Percentiles rank a stretch among this genome's conserved stretches.
These are phyloP conservation scores for Stegodyphus mimosarum DNA, from an alignment of 1,140 invertebrate genomes.

Conservation along the genomic window DNA sequence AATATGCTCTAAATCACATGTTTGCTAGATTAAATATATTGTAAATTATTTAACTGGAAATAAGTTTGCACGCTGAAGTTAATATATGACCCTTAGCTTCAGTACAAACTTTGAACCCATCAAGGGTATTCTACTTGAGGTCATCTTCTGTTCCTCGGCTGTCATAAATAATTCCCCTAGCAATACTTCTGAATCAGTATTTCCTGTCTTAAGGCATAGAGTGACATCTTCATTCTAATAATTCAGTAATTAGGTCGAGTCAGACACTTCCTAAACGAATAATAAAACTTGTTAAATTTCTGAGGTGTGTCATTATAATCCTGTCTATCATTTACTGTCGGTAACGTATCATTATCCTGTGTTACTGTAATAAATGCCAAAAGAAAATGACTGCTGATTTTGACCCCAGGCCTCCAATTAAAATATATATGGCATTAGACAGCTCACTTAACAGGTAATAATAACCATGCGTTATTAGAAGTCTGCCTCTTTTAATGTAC, in stretches of 20 bases:
- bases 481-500: no score
- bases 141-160: no score
- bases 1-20: no score
- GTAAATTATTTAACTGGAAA: no score
- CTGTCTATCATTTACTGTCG: slow-evolving; percentile 11
- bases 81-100: no score
- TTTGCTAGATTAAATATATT: no score
- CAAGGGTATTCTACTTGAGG: no score
- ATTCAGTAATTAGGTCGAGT: slow-evolving; percentile 37
- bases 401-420: neutral
- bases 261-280: slow-evolving; percentile 25
- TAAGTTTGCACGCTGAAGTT: no score
- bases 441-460: neutral
- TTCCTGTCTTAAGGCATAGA: neutral
- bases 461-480: no score
- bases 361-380: neutral
- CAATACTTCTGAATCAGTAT: neutral
- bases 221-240: neutral
- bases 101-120: no score
- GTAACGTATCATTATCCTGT: slow-evolving; percentile 29
- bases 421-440: neutral
- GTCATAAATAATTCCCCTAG: no score
- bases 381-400: neutral
- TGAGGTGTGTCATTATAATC: slow-evolving; percentile 50
- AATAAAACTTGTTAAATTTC: slow-evolving; percentile 42